These are phyloP conservation scores for Sphenopsis melanotis DNA, from an alignment of 2,797 vertebrate species.

Conservation along the genomic window DNA sequence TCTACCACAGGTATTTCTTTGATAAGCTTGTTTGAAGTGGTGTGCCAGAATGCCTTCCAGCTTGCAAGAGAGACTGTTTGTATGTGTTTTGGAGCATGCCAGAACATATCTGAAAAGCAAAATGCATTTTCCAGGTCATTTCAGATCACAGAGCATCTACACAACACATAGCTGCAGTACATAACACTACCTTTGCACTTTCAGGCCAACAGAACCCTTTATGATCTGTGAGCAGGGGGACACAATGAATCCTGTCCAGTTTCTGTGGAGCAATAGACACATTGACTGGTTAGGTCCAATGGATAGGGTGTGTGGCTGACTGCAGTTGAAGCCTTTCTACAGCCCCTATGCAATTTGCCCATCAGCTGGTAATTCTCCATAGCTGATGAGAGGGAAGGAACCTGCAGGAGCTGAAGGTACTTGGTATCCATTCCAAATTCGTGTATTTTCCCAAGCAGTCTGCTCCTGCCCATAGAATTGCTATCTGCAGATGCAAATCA, in stretches of 20 bases:
- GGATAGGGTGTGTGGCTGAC: not conserved
- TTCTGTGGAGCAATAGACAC: not conserved
- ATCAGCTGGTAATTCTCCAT: not conserved
- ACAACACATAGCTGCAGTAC: not conserved
- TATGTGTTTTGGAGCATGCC: constrained; percentile 6
- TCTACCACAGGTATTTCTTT: constrained; percentile 45
- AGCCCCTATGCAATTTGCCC: not conserved
- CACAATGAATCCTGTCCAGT: not conserved
- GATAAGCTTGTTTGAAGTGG: constrained; percentile 49
- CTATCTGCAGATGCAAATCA: not conserved
- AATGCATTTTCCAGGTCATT: constrained; percentile 31
- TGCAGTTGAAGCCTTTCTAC: not conserved
- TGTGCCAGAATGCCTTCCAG: not conserved
- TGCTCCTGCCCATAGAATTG: not conserved
- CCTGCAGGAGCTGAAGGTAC: not conserved
- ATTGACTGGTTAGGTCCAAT: not conserved
- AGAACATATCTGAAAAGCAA: constrained; percentile 13
- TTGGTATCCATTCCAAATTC: not conserved
- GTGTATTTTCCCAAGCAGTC: not conserved
- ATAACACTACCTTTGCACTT: not conserved
- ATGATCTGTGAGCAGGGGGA: not conserved
- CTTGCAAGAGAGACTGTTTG: not conserved
- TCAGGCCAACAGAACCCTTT: not conserved
- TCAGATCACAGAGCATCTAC: not conserved
- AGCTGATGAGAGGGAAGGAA: not conserved